Conservation (phyloP, 2,113 vertebrate genomes). For the Rhinoderma darwinii region DNA sequence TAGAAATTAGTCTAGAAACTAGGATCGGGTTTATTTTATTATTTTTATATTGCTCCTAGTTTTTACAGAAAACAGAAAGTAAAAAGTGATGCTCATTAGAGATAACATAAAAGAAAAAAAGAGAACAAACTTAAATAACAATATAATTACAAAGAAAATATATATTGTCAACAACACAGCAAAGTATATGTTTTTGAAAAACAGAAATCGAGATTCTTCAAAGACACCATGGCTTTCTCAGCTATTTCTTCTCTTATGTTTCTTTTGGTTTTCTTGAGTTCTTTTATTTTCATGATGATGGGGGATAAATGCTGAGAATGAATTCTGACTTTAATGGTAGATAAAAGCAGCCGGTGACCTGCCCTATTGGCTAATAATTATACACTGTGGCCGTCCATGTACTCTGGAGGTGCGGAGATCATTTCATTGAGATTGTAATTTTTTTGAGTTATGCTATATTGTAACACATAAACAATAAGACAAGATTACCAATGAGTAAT, state of each 20-base stretch:
- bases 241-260: not conserved
- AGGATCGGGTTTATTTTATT: too few species aligned
- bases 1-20: too few species aligned
- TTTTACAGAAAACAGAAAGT: too few species aligned
- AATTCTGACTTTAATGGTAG: not conserved
- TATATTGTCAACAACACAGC: not conserved
- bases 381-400: not conserved
- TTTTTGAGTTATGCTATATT: slow-evolving; percentile 4
- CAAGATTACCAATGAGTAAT: not conserved
- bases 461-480: not conserved
- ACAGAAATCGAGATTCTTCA: not conserved
- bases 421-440: slow-evolving; percentile 21
- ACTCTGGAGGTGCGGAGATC: not conserved
- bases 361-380: not conserved
- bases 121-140: too few species aligned
- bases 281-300: slow-evolving; percentile 22
- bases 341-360: slow-evolving; percentile 13
- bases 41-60: too few species aligned
- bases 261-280: not conserved
- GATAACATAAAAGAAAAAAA: too few species aligned
- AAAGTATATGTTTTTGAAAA: not conserved
- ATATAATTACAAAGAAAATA: not conserved
- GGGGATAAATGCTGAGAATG: slow-evolving; percentile 1
- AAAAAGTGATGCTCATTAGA: too few species aligned
- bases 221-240: not conserved